Conservation (phyloP, 2,113 vertebrate genomes). For the Periophthalmus modestus region DNA sequence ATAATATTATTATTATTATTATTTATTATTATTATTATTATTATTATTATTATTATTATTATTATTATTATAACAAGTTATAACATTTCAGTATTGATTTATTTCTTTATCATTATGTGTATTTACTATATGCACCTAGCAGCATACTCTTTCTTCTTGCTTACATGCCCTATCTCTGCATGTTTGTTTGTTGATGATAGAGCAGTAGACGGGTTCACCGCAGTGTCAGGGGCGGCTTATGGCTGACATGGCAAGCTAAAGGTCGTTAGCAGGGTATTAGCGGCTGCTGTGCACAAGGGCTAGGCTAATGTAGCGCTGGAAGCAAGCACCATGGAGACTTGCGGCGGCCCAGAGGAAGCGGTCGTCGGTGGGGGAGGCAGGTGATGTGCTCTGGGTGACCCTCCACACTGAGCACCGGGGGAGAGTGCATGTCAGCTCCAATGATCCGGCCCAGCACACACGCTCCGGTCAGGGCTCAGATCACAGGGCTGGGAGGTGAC, state of each 20-base stretch:
- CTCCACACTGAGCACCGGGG: constrained; percentile 57
- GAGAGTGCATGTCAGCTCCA: constrained; percentile 71
- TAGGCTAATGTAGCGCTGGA: constrained; percentile 45
- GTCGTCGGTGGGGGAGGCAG: constrained; percentile 70
- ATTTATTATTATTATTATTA: too few species aligned
- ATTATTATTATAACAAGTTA: too few species aligned
- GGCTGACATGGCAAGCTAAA: constrained; percentile 45
- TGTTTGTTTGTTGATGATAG: background rate
- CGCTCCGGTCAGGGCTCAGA: constrained; percentile 9
- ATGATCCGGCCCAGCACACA: constrained; percentile 54
- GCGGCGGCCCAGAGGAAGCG: constrained; percentile 54
- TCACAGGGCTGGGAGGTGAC: background rate
- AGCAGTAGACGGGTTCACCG: constrained; percentile 6
- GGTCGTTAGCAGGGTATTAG: constrained; percentile 53
- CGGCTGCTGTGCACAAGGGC: constrained; percentile 39
- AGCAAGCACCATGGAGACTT: constrained; percentile 24
- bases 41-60: too few species aligned
- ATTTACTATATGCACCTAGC: too few species aligned
- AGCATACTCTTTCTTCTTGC: too few species aligned
- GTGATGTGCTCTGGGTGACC: constrained; percentile 74
- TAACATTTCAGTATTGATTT: too few species aligned
- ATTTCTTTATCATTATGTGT: too few species aligned
- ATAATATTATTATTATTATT: too few species aligned
- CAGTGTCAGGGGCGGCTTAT: constrained; percentile 33
- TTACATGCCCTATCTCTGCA: background rate